Evolutionary conservation across 2,888 invertebrate genomes (phyloP), one percentile per base, ranked within the genome.

Genomic region (Stegophylla sp.): DNA sequence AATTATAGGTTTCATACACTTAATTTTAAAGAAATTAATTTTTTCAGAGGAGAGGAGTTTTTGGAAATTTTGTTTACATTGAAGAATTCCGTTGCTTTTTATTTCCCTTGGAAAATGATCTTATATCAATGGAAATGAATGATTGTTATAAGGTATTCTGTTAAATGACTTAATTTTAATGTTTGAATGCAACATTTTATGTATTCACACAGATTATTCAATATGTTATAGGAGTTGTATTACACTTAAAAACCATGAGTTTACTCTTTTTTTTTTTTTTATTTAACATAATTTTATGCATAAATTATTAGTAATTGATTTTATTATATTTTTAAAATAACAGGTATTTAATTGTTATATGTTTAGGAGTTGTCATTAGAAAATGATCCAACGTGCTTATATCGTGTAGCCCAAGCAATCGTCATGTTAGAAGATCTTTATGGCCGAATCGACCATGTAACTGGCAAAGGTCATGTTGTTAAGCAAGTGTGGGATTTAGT

Each of bases 81-180:
- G 93, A 94, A 84, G 96, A 97, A 87, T 93, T 96, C 84, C 90
- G 71, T 82, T 93, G 96, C 86, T 93, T 95, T 85, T 90, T 97
- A 63, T 94, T 95, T 86, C 96, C 97, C 0, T 91, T 97, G 85
- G 97, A 98, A 85, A 92, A 91, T 85, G 98, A 98, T 88, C 89
- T 98, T 13, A 90, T 98, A 84, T 96, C 97, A 0, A 92, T 98
- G 92, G 97, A 98, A 87, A 88, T 94, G 83, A 91, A 92, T 45
- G 90, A 91, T 85, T 92, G 93, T 26, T 96, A 91, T 85, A 86
- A 91, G 91, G 93, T 93, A 86, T 87, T 85, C 83, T n/a, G n/a
- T n/a, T n/a, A n/a, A 26, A 23, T 34, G 61, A 28, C 20, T 34
- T 12, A 17, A 41, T 41, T 23, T 34, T 13, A 45, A 5, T 15